phyloP scores from a whole-genome alignment of 2,888 invertebrate species.

The Chaetogeoica ovagalla region DNA sequence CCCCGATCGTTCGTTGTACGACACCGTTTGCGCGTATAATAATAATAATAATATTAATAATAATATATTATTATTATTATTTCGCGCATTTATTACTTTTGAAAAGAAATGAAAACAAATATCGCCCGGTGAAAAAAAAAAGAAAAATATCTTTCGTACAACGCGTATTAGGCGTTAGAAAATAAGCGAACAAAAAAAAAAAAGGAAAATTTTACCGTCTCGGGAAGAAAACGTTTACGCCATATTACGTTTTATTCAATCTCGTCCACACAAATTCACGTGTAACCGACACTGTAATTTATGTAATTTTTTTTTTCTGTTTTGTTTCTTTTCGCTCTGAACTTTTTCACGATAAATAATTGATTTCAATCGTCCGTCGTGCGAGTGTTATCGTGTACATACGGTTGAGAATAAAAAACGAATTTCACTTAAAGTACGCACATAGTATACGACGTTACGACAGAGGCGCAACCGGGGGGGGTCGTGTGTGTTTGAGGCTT shows the following conservation, averaged over 20 bases:
- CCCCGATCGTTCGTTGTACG: constrained; percentile 7
- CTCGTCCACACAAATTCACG: not conserved
- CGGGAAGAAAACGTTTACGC: not conserved
- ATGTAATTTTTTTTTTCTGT: constrained; percentile 6
- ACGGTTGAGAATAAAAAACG: not conserved
- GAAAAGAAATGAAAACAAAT: not conserved
- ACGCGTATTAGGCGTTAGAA: not conserved
- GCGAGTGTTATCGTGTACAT: not conserved
- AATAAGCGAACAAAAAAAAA: constrained; percentile 6
- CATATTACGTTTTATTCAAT: constrained; percentile 32
- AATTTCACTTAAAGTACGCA: too few relatives aligned
- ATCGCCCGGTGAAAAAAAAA: not conserved
- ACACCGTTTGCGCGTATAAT: constrained; percentile 2
- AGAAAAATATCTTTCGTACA: too few relatives aligned
- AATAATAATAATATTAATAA: too few relatives aligned
- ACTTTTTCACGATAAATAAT: constrained; percentile 3
- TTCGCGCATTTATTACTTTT: not conserved
- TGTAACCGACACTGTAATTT: not conserved
- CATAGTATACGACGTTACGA: not conserved
- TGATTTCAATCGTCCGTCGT: constrained; percentile 30
- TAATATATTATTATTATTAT: too few relatives aligned
- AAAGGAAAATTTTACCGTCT: not conserved
- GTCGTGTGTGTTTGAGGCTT: too few relatives aligned
- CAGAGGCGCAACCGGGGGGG: too few relatives aligned
- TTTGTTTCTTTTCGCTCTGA: too few relatives aligned